Conservation (phyloP, 2,888 invertebrate species). For the Ryuthela nishihirai region DNA sequence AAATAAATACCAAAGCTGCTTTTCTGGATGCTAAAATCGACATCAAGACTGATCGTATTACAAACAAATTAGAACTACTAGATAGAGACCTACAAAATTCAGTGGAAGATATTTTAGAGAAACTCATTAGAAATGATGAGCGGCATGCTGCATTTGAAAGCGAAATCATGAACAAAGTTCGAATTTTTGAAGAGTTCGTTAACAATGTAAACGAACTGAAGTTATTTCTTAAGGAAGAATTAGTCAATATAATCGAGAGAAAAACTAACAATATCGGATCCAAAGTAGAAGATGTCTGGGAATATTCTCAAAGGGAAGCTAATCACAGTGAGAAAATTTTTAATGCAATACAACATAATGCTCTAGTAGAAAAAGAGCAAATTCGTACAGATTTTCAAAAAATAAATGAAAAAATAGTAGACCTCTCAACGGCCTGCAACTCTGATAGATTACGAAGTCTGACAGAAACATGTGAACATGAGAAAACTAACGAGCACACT, state of each 20-base stretch:
- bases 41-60: slow-evolving; percentile 17
- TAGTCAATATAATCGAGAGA: slow-evolving; percentile 3
- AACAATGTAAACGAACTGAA: slow-evolving; percentile 12
- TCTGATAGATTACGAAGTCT: slow-evolving; percentile 2
- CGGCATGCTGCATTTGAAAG: slow-evolving; percentile 19
- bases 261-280: slow-evolving; percentile 10
- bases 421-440: slow-evolving; percentile 14
- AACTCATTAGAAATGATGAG: slow-evolving; percentile 36
- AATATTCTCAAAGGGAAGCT: background rate
- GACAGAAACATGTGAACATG: too few species aligned
- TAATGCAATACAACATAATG: slow-evolving; percentile 1
- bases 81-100: slow-evolving; percentile 36
- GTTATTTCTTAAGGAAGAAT: slow-evolving; percentile 24
- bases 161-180: slow-evolving; percentile 6
- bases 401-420: slow-evolving; percentile 15
- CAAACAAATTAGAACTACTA: slow-evolving; percentile 31
- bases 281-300: background rate
- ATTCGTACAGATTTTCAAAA: slow-evolving; percentile 6
- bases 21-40: slow-evolving; percentile 37
- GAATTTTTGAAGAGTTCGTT: slow-evolving; percentile 13
- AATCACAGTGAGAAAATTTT: slow-evolving; percentile 12
- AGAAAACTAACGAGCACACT: background rate
- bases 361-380: slow-evolving; percentile 4
- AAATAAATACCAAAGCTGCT: slow-evolving; percentile 29
- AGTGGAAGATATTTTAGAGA: slow-evolving; percentile 33